A percentile compares a stretch with the other conserved stretches of the same genome.
Evolutionary conservation across 1,140 invertebrate genomes (phyloP).

Genomic region (Zaprionus vittiger): DNA sequence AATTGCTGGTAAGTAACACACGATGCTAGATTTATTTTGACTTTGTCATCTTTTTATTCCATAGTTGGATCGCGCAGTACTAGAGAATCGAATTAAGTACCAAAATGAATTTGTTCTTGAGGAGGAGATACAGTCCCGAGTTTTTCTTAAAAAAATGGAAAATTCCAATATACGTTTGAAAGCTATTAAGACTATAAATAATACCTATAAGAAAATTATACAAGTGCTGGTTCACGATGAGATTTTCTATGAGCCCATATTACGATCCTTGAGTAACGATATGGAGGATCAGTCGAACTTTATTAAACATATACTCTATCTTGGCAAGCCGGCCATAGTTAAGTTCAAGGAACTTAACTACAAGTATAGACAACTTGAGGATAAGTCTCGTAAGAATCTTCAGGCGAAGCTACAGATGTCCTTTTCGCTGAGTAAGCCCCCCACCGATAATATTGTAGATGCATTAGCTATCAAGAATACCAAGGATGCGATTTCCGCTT

Average conservation of each 20-base stretch:
- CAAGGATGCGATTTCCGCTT: constrained; percentile 31
- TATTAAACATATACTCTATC: constrained; percentile 75
- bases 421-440: constrained; percentile 32
- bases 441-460: not conserved
- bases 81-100: constrained; percentile 80
- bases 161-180: constrained; percentile 79
- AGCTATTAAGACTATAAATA: constrained; percentile 78
- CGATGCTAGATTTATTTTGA: not conserved
- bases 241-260: constrained; percentile 80
- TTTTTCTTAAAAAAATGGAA: constrained; percentile 72
- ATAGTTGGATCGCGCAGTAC: constrained; percentile 56
- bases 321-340: constrained; percentile 76
- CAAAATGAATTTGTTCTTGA: constrained; percentile 73
- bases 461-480: constrained; percentile 14
- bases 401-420: constrained; percentile 68
- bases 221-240: constrained; percentile 75
- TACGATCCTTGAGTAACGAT: constrained; percentile 68
- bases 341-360: constrained; percentile 71
- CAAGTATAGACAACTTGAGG: constrained; percentile 60
- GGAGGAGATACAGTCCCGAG: constrained; percentile 67
- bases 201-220: constrained; percentile 77
- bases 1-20: constrained; percentile 48
- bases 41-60: not conserved
- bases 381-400: constrained; percentile 66
- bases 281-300: constrained; percentile 81